These are phyloP conservation scores for Brachionus asplanchnoidis DNA, from an alignment of 1,140 invertebrate genomes.

Conservation along the genomic window DNA sequence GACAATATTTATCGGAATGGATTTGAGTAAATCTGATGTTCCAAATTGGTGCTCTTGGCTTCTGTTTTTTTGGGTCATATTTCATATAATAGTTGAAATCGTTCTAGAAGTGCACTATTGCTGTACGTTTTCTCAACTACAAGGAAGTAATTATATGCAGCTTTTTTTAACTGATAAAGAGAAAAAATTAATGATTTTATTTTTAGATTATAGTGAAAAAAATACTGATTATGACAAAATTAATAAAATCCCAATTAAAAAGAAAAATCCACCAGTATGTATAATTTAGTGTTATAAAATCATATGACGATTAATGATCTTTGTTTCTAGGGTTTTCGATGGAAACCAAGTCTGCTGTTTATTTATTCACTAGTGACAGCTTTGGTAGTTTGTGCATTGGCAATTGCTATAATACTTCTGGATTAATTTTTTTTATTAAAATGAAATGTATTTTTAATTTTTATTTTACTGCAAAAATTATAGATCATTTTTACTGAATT, in stretches of 20 bases:
- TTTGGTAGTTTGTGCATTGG: slow-evolving; percentile 15
- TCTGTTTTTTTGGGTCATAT: slow-evolving; percentile 38
- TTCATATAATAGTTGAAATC: slow-evolving; percentile 41
- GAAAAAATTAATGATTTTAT: background rate
- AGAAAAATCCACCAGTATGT: slow-evolving; percentile 27
- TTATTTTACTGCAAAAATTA: background rate
- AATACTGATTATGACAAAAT: slow-evolving; percentile 41
- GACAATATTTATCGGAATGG: slow-evolving; percentile 41
- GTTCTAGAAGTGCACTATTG: slow-evolving; percentile 41
- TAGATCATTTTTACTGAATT: background rate
- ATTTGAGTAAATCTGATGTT: background rate
- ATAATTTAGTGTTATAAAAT: background rate
- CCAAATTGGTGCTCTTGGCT: slow-evolving; percentile 38
- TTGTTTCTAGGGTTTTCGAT: slow-evolving; percentile 21
- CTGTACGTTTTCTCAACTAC: slow-evolving; percentile 40
- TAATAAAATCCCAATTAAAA: slow-evolving; percentile 37
- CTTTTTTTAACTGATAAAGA: background rate
- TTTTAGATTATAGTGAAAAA: slow-evolving; percentile 36
- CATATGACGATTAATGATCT: background rate
- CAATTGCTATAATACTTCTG: slow-evolving; percentile 24
- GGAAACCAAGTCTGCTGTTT: slow-evolving; percentile 30
- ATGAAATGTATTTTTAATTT: background rate
- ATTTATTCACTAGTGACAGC: slow-evolving; percentile 37
- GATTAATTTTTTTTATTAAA: background rate
- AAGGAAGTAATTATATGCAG: slow-evolving; percentile 7